Evolutionary conservation across 1,140 invertebrate species (phyloP).

Genomic region (Amyelois transitella): DNA sequence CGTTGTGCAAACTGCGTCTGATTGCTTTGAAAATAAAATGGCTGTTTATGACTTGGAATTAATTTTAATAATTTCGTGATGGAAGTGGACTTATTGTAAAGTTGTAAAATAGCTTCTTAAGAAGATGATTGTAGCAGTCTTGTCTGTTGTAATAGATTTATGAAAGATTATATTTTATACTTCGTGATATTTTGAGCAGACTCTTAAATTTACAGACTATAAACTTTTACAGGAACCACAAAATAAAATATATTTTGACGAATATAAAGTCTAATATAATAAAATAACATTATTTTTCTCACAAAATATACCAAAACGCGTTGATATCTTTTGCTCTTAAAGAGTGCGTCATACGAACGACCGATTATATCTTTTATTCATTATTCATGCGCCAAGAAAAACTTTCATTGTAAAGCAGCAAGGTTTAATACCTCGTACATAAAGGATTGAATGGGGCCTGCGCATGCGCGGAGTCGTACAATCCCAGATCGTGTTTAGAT

Average conservation of each 20-base stretch:
- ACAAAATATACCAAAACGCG: not conserved
- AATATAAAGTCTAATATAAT: too few species aligned
- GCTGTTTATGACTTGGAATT: not conserved
- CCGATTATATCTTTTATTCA: not conserved
- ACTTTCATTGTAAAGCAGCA: constrained; percentile 12
- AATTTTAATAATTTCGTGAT: too few species aligned
- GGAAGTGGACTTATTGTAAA: too few species aligned
- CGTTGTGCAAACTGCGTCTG: not conserved
- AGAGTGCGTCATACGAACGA: not conserved
- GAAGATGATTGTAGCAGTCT: too few species aligned
- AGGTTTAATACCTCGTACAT: constrained; percentile 31
- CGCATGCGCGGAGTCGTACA: constrained; percentile 15
- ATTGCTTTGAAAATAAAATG: not conserved
- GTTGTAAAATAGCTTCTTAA: too few species aligned
- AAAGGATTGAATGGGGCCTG: constrained; percentile 28
- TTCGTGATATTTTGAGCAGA: too few species aligned
- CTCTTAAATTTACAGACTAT: too few species aligned
- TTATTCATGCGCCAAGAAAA: not conserved
- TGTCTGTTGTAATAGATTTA: too few species aligned
- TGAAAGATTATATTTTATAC: too few species aligned
- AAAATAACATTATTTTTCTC: not conserved
- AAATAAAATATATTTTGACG: too few species aligned
- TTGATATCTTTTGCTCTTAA: not conserved
- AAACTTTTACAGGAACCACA: too few species aligned
- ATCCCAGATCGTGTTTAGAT: constrained; percentile 22